A percentile compares a stretch with the other conserved stretches of the same genome.
Conservation (phyloP, 2,888 invertebrate genomes). For the Allygus modestus region DNA sequence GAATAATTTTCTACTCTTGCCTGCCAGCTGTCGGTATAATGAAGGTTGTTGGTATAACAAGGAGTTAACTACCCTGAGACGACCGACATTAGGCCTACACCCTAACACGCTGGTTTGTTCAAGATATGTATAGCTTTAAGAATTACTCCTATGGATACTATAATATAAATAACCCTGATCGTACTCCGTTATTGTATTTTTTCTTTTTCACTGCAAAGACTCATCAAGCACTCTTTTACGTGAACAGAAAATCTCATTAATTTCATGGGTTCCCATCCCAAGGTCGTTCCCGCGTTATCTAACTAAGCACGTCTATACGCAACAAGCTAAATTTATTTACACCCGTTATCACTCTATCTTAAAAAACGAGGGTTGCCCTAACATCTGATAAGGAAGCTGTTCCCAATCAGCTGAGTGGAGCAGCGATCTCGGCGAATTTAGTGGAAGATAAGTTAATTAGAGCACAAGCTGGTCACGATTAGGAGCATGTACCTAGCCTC, state of each 20-base stretch:
- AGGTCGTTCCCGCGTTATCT: background rate
- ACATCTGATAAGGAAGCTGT: constrained; percentile 43
- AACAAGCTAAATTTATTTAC: constrained; percentile 21
- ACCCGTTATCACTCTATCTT: constrained; percentile 38
- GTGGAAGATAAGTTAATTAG: constrained; percentile 59
- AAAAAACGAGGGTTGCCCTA: constrained; percentile 36
- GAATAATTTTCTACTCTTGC: constrained; percentile 24
- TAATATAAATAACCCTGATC: too few species aligned
- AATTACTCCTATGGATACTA: too few species aligned
- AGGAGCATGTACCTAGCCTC: constrained; percentile 14
- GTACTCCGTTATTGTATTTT: too few species aligned
- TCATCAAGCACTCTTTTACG: too few species aligned
- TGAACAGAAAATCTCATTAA: background rate
- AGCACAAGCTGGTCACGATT: constrained; percentile 41
- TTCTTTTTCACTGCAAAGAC: too few species aligned
- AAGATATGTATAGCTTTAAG: too few species aligned
- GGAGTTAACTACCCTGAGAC: background rate
- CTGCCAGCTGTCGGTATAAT: constrained; percentile 32
- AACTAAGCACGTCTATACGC: background rate
- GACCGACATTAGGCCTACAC: background rate
- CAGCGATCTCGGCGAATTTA: constrained; percentile 53
- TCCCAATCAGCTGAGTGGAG: constrained; percentile 44
- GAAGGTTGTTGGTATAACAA: constrained; percentile 15
- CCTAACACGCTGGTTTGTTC: background rate
- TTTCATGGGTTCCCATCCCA: background rate